Percentiles rank a stretch among this genome's conserved stretches.
These are phyloP conservation scores for Andrena marginata DNA, from an alignment of 2,888 invertebrate species.

Conservation along the genomic window DNA sequence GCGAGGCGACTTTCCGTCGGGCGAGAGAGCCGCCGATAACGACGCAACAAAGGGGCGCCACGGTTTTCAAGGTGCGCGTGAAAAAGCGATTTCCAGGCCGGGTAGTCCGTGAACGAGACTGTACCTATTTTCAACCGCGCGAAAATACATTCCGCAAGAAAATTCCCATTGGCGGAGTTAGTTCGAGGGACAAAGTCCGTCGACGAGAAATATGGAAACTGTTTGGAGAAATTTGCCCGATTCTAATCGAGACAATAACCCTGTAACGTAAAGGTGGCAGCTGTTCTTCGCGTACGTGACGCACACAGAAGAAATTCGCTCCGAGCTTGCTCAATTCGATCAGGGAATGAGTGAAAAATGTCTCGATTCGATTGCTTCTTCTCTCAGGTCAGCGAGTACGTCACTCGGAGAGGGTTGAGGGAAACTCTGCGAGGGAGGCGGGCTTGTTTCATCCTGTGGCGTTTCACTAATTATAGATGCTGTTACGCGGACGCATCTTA, in stretches of 20 bases:
- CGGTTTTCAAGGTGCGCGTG: neutral
- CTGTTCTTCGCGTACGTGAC: neutral
- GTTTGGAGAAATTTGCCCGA: neutral
- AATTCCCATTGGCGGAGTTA: neutral
- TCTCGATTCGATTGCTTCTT: too few relatives aligned
- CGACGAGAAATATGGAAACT: neutral
- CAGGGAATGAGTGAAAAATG: too few relatives aligned
- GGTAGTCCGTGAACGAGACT: neutral
- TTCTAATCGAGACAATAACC: neutral
- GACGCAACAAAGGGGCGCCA: conserved; percentile 2
- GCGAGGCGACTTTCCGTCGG: conserved; percentile 5
- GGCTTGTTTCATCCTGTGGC: neutral
- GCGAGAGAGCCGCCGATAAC: neutral
- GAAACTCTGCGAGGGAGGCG: neutral
- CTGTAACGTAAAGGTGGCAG: neutral
- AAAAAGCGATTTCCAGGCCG: neutral
- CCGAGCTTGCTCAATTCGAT: too few relatives aligned
- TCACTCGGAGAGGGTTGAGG: neutral
- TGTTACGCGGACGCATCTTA: conserved; percentile 6
- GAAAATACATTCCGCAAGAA: neutral
- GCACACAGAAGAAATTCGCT: neutral
- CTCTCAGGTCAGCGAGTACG: too few relatives aligned
- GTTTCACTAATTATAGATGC: conserved; percentile 30
- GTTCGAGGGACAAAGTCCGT: neutral
- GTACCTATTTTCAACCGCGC: neutral